Conservation (phyloP, 2,113 vertebrate species). For the Seriola rivoliana region DNA sequence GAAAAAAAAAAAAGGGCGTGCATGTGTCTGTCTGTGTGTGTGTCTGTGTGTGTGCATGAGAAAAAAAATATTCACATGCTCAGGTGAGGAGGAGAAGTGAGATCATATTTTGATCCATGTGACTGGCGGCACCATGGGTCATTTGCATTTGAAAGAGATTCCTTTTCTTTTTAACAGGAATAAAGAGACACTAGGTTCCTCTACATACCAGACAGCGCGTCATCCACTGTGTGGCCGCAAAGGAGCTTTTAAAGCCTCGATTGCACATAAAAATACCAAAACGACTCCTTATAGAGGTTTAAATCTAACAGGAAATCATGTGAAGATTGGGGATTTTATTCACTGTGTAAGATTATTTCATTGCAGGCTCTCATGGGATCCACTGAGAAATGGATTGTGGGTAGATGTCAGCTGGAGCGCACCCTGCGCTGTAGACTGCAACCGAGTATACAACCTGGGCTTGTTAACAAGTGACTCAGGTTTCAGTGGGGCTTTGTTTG, state of each 20-base stretch:
- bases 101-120: slow-evolving; percentile 56
- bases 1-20: slow-evolving; percentile 49
- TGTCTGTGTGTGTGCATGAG: background rate
- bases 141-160: slow-evolving; percentile 72
- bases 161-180: slow-evolving; percentile 31
- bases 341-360: background rate
- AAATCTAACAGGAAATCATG: slow-evolving; percentile 1
- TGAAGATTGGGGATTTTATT: slow-evolving; percentile 11
- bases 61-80: slow-evolving; percentile 39
- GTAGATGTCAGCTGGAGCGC: slow-evolving; percentile 32
- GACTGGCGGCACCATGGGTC: slow-evolving; percentile 41
- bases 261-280: slow-evolving; percentile 29
- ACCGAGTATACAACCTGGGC: slow-evolving; percentile 36
- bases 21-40: slow-evolving; percentile 7
- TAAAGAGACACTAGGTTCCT: slow-evolving; percentile 34
- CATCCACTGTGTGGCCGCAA: background rate
- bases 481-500: slow-evolving; percentile 37
- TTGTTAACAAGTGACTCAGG: slow-evolving; percentile 69
- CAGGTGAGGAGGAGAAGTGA: slow-evolving; percentile 44
- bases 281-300: background rate
- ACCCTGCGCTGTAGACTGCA: background rate
- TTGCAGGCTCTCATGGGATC: slow-evolving; percentile 9
- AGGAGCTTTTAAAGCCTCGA: background rate
- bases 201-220: slow-evolving; percentile 2
- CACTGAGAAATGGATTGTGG: slow-evolving; percentile 35